Conservation (phyloP, 2,113 vertebrate genomes). For the Gulo gulo region DNA sequence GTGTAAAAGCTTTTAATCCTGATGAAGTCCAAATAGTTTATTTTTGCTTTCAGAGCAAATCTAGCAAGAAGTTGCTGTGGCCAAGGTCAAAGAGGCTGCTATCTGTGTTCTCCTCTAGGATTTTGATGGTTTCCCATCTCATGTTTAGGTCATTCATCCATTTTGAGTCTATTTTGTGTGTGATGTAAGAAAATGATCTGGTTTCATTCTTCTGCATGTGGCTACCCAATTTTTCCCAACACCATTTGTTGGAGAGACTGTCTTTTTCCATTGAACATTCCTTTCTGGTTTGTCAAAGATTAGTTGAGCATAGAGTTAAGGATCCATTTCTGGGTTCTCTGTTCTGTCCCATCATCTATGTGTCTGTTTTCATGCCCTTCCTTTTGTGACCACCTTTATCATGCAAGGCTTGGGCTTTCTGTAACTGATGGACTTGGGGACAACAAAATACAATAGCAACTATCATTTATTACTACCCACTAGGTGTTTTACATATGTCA, state of each 20-base stretch:
- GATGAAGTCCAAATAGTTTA: not conserved
- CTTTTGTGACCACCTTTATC: not conserved
- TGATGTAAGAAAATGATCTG: not conserved
- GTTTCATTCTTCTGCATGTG: not conserved
- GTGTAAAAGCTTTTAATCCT: not conserved
- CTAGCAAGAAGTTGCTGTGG: not conserved
- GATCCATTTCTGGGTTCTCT: not conserved
- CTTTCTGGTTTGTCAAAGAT: not conserved
- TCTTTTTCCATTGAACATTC: not conserved
- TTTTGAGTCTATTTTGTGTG: not conserved
- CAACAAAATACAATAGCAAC: not conserved
- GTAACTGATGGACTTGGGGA: not conserved
- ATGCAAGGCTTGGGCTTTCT: not conserved
- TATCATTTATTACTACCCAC: not conserved
- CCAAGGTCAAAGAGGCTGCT: not conserved
- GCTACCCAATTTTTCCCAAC: not conserved
- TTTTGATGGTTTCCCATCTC: not conserved
- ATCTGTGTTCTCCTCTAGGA: not conserved
- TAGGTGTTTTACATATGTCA: not conserved
- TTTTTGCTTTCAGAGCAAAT: not conserved
- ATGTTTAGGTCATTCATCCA: not conserved
- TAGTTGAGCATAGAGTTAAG: not conserved
- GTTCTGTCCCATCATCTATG: not conserved
- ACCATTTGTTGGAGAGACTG: not conserved
- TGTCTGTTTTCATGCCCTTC: not conserved